Evolutionary conservation across 2,113 vertebrate species (phyloP).

Genomic region (Cathartes aura): DNA sequence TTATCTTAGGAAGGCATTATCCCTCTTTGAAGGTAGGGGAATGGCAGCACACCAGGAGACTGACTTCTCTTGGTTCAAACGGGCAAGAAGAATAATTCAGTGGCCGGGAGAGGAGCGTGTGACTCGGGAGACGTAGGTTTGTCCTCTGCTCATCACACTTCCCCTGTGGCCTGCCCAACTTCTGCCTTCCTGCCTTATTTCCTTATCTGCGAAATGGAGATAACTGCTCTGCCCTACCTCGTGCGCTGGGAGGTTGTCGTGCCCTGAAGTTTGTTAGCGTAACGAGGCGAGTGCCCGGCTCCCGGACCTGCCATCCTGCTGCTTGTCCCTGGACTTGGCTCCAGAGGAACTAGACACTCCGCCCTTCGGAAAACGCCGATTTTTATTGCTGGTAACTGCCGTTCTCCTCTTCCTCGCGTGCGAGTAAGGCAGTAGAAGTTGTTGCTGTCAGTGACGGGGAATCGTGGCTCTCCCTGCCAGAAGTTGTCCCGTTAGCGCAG

Average conservation of each 20-base stretch:
- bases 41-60: background rate
- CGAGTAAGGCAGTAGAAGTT: background rate
- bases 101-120: background rate
- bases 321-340: background rate
- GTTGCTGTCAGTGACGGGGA: accelerated
- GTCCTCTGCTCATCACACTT: background rate
- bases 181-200: background rate
- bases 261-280: background rate
- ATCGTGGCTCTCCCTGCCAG: background rate
- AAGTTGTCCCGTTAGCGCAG: accelerated
- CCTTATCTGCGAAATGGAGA: background rate
- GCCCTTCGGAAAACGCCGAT: background rate
- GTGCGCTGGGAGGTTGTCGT: accelerated
- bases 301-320: accelerated
- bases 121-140: background rate
- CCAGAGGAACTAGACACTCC: accelerated
- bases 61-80: background rate
- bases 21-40: background rate
- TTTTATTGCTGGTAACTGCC: background rate
- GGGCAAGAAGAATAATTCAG: background rate
- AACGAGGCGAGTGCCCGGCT: background rate
- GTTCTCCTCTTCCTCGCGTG: accelerated
- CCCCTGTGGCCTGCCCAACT: background rate
- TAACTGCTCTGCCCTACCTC: background rate
- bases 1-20: background rate